A percentile compares a stretch with the other conserved stretches of the same genome.
phyloP scores from a whole-genome alignment of 2,797 vertebrate genomes.

The Rallus crepitans region DNA sequence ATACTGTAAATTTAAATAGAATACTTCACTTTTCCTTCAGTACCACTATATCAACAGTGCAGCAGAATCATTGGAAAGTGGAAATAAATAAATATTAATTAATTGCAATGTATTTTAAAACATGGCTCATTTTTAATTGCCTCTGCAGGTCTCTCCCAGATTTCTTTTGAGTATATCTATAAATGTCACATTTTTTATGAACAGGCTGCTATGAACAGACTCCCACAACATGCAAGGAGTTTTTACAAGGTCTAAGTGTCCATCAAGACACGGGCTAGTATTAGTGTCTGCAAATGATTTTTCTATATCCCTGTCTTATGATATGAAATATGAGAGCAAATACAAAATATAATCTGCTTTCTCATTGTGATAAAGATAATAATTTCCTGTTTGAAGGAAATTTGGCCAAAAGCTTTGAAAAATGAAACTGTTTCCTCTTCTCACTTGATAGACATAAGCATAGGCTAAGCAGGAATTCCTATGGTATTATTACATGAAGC shows the following conservation, averaged over 20 bases:
- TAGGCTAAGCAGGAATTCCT: background rate
- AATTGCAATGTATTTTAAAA: background rate
- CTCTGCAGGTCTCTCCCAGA: background rate
- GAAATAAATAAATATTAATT: background rate
- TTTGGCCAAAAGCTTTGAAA: background rate
- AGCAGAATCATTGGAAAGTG: background rate
- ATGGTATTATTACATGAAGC: background rate
- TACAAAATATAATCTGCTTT: background rate
- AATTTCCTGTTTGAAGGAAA: background rate
- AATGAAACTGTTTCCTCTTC: background rate
- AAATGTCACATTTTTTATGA: background rate
- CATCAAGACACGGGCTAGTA: background rate
- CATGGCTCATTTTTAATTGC: background rate
- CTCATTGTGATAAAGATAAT: background rate
- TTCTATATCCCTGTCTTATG: background rate
- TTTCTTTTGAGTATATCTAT: background rate
- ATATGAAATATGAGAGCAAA: background rate
- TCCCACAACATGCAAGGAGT: background rate
- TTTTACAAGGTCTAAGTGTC: background rate
- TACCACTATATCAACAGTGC: background rate
- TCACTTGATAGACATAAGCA: background rate
- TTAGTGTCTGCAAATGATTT: background rate
- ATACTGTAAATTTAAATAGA: background rate
- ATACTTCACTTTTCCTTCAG: background rate
- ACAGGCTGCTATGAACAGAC: background rate